Percentiles rank a stretch among this genome's conserved stretches.
Evolutionary conservation across 2,888 invertebrate species (phyloP).

Genomic region (Clepsis dumicolana): DNA sequence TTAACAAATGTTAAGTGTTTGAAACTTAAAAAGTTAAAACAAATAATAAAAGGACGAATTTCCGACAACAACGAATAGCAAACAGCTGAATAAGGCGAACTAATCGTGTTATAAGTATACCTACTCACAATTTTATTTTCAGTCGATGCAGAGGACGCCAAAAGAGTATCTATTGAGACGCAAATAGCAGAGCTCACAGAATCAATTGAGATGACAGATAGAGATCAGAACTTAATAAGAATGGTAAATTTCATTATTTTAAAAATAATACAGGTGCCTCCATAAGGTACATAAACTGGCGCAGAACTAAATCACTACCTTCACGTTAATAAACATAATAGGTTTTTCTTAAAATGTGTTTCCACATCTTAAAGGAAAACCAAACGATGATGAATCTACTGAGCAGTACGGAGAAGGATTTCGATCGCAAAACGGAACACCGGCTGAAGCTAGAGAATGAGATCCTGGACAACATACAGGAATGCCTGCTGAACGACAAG

Average conservation of each 20-base stretch:
- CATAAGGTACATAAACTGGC: too few species aligned
- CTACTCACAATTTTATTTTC: conserved; percentile 45
- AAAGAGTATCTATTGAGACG: conserved; percentile 78
- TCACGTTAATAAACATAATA: too few species aligned
- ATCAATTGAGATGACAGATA: conserved; percentile 87
- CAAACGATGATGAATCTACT: conserved; percentile 72
- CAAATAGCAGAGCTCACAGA: conserved; percentile 85
- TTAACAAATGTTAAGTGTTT: background rate
- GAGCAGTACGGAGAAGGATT: conserved; percentile 68
- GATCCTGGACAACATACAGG: conserved; percentile 88
- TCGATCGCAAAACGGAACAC: conserved; percentile 79
- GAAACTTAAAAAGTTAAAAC: too few species aligned
- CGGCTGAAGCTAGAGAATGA: conserved; percentile 88
- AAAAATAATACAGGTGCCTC: background rate
- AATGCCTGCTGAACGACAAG: conserved; percentile 89
- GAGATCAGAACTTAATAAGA: conserved; percentile 85
- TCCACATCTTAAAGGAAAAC: conserved; percentile 76
- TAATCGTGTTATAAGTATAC: too few species aligned
- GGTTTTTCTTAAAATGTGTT: background rate
- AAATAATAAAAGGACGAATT: too few species aligned
- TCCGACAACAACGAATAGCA: too few species aligned
- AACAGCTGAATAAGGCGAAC: too few species aligned
- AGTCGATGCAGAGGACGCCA: conserved; percentile 85
- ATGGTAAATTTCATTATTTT: conserved; percentile 54
- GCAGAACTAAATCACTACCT: too few species aligned